Base-by-base conservation (phyloP, 2,888 invertebrate genomes). In the Mesoligia furuncula region DNA sequence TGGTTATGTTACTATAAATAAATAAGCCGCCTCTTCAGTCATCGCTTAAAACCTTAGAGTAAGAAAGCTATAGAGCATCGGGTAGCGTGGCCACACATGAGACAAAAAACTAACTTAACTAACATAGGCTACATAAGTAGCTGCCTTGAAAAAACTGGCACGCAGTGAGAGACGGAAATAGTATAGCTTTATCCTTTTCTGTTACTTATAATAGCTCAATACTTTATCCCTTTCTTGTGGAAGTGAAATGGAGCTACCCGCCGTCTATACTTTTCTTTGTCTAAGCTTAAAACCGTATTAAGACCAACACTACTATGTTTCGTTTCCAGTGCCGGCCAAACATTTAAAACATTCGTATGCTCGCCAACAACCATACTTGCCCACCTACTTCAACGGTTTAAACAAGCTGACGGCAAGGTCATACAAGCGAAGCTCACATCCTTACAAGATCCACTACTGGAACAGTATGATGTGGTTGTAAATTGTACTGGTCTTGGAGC, bases 401-500 rank as follows among this genome's bases (percentile, higher is more conserved):
- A 93, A 73, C 90, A 92, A 2, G 95, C 95, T 3, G 98, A 98
- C 11, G 99, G 98, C 0, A 97, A 96, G 86, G 93, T 98, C 9
- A 7, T 91, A 5, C 83, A 85, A 31, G 89, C 87, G 0, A 90
- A 89, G 51, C 80, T 96, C 17, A 81, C 81, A 3, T 94, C 95
- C 0, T 79, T 96, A 0, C 76, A 87, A 0, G 94, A 97, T 20
- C 92, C 96, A 71, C 91, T 98, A 0, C 92, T 97, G 8, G 54
- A 92, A 93, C 17, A 67, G 0, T 98, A 95, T 89, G 98, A 98
- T 90, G 96, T 98, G 0, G 95, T 99, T n/a, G 97, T 99, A 65
- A 99, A 99, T 92, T 99, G 99, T 87, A 97, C 97, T 1, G 99
- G 98, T 3, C 90, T 99, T 0, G 97, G 97, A 1, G 97, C 98